These are phyloP conservation scores for Leptoteleia sp. DNA, from an alignment of 1,140 invertebrate genomes.

Conservation along the genomic window DNA sequence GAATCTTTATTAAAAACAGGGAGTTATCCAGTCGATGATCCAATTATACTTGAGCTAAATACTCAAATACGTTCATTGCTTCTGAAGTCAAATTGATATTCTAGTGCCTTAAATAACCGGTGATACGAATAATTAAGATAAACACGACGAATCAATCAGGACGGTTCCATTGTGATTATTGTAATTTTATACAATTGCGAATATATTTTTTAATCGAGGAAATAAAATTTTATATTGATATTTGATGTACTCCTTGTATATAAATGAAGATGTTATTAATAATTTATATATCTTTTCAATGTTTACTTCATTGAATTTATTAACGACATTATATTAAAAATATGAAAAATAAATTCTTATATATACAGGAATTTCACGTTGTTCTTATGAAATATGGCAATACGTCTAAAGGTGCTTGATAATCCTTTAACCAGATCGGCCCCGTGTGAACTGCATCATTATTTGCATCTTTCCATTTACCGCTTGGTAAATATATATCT, in stretches of 20 bases:
- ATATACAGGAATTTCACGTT: not conserved
- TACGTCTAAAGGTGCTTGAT: constrained; percentile 84
- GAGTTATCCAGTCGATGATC: constrained; percentile 78
- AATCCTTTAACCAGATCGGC: constrained; percentile 84
- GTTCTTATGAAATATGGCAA: constrained; percentile 84
- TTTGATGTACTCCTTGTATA: constrained; percentile 18
- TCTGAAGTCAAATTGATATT: constrained; percentile 37
- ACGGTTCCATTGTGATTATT: constrained; percentile 2
- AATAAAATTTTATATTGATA: constrained; percentile 21
- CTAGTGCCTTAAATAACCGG: constrained; percentile 1
- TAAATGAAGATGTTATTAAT: not conserved
- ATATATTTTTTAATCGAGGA: constrained; percentile 31
- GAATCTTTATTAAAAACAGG: constrained; percentile 74
- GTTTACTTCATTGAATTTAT: constrained; percentile 12
- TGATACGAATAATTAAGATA: constrained; percentile 22
- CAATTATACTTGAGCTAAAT: constrained; percentile 73
- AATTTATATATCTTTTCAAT: constrained; percentile 3
- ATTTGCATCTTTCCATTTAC: constrained; percentile 85
- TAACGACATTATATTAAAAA: constrained; percentile 4
- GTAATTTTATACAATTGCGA: constrained; percentile 29
- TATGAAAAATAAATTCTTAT: constrained; percentile 11
- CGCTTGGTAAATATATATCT: constrained; percentile 89
- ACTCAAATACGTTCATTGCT: constrained; percentile 73
- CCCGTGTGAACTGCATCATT: constrained; percentile 81
- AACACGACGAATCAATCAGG: constrained; percentile 6